Conservation (phyloP, 2,888 invertebrate genomes). For the Scaptomyza cyrtandrae region DNA sequence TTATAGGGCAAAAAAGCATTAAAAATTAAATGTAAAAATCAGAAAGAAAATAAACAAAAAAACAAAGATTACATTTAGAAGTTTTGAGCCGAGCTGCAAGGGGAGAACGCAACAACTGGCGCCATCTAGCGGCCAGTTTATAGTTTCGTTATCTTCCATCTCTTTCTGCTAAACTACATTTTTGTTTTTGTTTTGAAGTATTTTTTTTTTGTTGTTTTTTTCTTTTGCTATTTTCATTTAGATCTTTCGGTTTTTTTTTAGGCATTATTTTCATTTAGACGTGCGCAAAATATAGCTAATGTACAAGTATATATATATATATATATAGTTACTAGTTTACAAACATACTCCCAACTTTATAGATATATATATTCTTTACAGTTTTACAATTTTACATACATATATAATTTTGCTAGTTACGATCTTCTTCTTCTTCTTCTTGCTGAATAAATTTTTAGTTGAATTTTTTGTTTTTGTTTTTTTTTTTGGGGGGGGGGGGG, state of each 20-base stretch:
- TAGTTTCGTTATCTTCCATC: constrained; percentile 2
- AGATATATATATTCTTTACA: constrained; percentile 37
- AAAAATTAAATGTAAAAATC: constrained; percentile 66
- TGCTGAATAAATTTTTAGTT: constrained; percentile 56
- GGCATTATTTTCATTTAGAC: constrained; percentile 51
- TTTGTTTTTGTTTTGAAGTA: constrained; percentile 1
- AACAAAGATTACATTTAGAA: constrained; percentile 43
- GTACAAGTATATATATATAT: constrained; percentile 40
- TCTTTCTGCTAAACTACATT: constrained; percentile 26
- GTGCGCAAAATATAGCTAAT: constrained; percentile 61
- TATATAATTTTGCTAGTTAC: constrained; percentile 47
- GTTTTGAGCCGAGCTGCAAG: constrained; percentile 44
- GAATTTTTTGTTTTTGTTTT: not conserved
- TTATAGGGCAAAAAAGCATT: constrained; percentile 82
- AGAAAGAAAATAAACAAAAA: constrained; percentile 62
- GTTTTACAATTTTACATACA: constrained; percentile 41
- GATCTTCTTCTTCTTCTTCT: constrained; percentile 5
- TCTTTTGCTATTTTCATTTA: constrained; percentile 10
- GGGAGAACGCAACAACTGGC: constrained; percentile 4
- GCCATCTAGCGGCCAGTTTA: constrained; percentile 34
- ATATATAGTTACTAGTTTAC: constrained; percentile 48
- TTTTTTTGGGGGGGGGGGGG: not conserved
- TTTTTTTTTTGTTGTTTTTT: not conserved
- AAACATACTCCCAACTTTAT: constrained; percentile 49
- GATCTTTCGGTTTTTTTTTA: constrained; percentile 21